Evolutionary conservation across 1,140 invertebrate species (phyloP), one percentile per base, ranked within the genome.

Genomic region (Metopolophium dirhodum): DNA sequence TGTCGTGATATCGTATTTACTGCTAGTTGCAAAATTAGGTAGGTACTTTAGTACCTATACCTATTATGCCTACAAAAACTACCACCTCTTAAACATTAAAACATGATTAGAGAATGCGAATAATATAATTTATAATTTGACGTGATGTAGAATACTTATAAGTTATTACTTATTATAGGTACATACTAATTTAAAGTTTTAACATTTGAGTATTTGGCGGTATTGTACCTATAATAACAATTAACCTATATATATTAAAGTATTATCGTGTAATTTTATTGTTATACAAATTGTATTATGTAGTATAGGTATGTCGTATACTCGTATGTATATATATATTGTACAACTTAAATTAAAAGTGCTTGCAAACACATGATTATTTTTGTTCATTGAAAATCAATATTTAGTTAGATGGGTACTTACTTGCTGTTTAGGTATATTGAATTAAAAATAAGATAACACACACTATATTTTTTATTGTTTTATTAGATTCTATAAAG

Each of bases 401-500:
- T 68, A 37, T 37, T 37, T 37, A 37, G 37, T 37, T 37, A 37
- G 37, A 37, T 68, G n/a, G 26, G 30, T 68, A n/a, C 61, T 68
- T 30, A n/a, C 61, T 68, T 68, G 30, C 61, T 68, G 61, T 68
- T 37, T 37, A n/a, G 26, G 9, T n/a, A 68, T 68, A 68, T 68
- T 68, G 61, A n/a, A 68, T 68, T 68, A 30, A 68, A 68, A n/a
- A 68, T 68, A 68, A 68, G 30, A 68, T n/a, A n/a, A 68, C 61
- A 68, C 61, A 68, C 11, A 68, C 3, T 68, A 68, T 68, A 1
- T 68, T n/a, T 68, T 68, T 68, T 68, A 68, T 68, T n/a, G 30
- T 68, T 68, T 68, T 68, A 68, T 68, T 68, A 68, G 61, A 68
- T n/a, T 68, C 61, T 68, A 68, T 68, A 68, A 68, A 68, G 61